Base-by-base conservation (phyloP, 2,113 vertebrate genomes). In the Paramisgurnus dabryanus region DNA sequence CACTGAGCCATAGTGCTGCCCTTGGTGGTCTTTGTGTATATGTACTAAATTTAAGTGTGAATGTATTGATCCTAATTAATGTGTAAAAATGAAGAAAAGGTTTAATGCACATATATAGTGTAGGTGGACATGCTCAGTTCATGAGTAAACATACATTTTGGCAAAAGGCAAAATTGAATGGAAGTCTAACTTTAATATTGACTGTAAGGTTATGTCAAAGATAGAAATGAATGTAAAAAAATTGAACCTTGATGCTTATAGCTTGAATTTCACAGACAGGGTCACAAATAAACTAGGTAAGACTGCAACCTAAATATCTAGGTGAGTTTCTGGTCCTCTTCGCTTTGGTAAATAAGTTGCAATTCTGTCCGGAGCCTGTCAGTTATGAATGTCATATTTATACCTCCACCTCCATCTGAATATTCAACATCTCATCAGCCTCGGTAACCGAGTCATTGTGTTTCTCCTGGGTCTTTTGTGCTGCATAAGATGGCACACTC, bases 401-500 rank as follows among this genome's bases (percentile, higher is more conserved):
- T 60, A 80, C 64, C 71, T 79, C 22, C 72, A 76, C 53, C 72
- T 83, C 64, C 47, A 69, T 64, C 63, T 79, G 76, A 83, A 83
- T 83, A 78, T 68, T 83, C 75, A 69, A 64, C 68, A 73, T 80
- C 78, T 84, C 69, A 84, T 80, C 77, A 80, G 60, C 75, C 78
- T 78, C 64, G 53, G 61, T 69, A 74, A 84, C 50, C 22, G 69
- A 76, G 78, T 83, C 70, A 78, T 80, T 83, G 78, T 83, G 71
- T 82, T 77, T 57, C 76, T 85, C 80, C 15, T 63, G 68, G 69
- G 77, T 74, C 81, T 76, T 82, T 85, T 85, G 81, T 80, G 71
- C 64, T 86, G 78, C 70, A 73, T 71, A 79, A 83, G 71, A 83
- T 81, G 67, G 81, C 79, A 64, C 69, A 78, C 74, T 85, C 83